A percentile compares a stretch with the other conserved stretches of the same genome.
Evolutionary conservation across 2,113 vertebrate species (phyloP).

Genomic region (Pollachius pollachius): DNA sequence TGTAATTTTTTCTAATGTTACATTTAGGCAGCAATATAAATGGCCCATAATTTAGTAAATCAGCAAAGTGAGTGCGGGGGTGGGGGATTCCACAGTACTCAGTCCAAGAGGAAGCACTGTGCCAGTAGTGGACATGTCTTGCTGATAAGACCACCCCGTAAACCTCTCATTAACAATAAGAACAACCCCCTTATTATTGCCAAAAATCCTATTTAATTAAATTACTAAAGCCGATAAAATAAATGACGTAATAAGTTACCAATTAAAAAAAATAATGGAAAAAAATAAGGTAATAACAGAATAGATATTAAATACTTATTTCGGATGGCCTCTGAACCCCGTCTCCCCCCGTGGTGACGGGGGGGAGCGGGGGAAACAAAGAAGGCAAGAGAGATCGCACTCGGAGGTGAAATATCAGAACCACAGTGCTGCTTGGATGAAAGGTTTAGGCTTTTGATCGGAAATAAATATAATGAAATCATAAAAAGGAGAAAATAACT

Average conservation of each 20-base stretch:
- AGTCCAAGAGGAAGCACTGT: conserved; percentile 67
- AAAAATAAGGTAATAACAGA: conserved; percentile 54
- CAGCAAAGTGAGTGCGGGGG: conserved; percentile 43
- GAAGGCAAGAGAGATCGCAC: conserved; percentile 59
- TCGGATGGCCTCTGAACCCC: conserved; percentile 59
- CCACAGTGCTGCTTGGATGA: conserved; percentile 73
- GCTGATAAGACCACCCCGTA: conserved; percentile 74
- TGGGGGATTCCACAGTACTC: conserved; percentile 68
- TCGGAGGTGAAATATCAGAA: conserved; percentile 65
- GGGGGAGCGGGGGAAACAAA: conserved; percentile 23
- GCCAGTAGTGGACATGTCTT: conserved; percentile 56
- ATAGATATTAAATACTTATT: conserved; percentile 74
- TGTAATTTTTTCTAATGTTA: conserved; percentile 70
- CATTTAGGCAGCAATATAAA: conserved; percentile 62
- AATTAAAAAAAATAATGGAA: conserved; percentile 42
- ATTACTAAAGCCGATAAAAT: conserved; percentile 73
- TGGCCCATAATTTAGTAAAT: conserved; percentile 63
- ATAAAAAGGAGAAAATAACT: conserved; percentile 71
- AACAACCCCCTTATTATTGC: conserved; percentile 68
- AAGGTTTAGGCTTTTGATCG: conserved; percentile 65
- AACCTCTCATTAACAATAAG: conserved; percentile 56
- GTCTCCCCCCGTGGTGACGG: conserved; percentile 28
- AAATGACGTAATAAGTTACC: conserved; percentile 69
- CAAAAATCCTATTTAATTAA: conserved; percentile 71
- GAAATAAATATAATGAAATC: conserved; percentile 87